These are phyloP conservation scores for Columba livia DNA, from an alignment of 2,113 vertebrate species.

Conservation along the genomic window DNA sequence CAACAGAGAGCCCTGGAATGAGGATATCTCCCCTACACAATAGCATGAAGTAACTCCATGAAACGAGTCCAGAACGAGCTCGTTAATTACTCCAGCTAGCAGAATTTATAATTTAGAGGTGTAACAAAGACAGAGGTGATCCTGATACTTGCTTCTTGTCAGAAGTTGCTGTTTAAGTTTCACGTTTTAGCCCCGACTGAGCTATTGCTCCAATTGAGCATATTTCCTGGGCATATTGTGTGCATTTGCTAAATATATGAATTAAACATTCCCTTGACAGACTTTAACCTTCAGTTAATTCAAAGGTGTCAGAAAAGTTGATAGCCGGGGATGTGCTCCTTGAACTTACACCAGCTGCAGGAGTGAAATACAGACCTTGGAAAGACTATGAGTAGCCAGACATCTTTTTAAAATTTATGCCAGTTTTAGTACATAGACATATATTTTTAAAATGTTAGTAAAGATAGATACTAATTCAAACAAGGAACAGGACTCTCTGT, in stretches of 20 bases:
- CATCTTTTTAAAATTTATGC: background rate
- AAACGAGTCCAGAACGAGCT: background rate
- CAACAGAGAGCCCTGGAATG: background rate
- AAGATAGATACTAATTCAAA: rapidly evolving
- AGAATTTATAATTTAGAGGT: background rate
- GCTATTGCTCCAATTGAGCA: conserved; percentile 43
- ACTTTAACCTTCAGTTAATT: conserved; percentile 46
- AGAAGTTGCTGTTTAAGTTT: conserved; percentile 13
- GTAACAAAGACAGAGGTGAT: background rate
- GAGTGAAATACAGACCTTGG: background rate
- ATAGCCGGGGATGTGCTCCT: background rate
- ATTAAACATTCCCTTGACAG: conserved; percentile 54
- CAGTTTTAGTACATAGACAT: background rate
- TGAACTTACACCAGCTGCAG: background rate
- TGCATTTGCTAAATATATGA: conserved; percentile 20
- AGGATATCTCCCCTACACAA: background rate
- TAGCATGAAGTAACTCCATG: background rate
- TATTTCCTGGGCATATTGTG: conserved; percentile 47
- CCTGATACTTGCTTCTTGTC: background rate
- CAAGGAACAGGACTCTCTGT: background rate
- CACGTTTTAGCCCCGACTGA: conserved; percentile 25
- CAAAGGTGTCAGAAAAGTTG: conserved; percentile 35
- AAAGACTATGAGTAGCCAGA: background rate
- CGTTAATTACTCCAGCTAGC: background rate
- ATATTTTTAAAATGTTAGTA: background rate